Conservation (phyloP, 2,797 vertebrate genomes). For the Falco concolor region DNA sequence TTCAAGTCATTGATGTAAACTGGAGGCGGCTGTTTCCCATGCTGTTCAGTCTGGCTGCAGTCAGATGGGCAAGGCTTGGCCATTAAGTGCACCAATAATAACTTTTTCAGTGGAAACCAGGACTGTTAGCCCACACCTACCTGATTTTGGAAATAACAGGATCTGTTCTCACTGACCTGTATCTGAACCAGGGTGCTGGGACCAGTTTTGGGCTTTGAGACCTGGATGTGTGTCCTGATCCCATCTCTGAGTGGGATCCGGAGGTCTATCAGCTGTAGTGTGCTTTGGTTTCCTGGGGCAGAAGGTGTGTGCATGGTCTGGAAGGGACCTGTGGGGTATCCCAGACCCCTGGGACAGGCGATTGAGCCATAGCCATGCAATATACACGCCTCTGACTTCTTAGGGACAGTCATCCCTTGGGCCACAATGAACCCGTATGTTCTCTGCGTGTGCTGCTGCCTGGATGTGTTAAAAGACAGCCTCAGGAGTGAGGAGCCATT, state of each 20-base stretch:
- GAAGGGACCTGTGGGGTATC: background rate
- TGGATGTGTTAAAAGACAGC: background rate
- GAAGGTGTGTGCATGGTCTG: background rate
- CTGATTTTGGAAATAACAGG: background rate
- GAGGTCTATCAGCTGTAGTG: background rate
- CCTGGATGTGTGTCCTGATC: background rate
- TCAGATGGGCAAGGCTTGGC: background rate
- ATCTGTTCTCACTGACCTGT: background rate
- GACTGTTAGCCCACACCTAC: background rate
- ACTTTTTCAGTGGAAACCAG: background rate
- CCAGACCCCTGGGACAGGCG: background rate
- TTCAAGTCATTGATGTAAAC: background rate
- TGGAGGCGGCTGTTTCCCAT: background rate
- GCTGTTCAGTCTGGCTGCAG: background rate
- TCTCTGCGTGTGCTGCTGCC: background rate
- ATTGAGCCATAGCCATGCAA: rapidly evolving
- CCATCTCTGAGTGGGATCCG: background rate
- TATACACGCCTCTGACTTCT: background rate
- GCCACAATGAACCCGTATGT: rapidly evolving
- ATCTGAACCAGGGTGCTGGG: rapidly evolving
- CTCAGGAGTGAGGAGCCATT: background rate
- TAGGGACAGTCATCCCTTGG: background rate
- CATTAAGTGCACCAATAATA: background rate
- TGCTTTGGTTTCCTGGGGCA: background rate
- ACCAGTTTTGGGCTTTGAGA: background rate